Conservation (phyloP, 2,113 vertebrate species). For the Siniperca knerii region DNA sequence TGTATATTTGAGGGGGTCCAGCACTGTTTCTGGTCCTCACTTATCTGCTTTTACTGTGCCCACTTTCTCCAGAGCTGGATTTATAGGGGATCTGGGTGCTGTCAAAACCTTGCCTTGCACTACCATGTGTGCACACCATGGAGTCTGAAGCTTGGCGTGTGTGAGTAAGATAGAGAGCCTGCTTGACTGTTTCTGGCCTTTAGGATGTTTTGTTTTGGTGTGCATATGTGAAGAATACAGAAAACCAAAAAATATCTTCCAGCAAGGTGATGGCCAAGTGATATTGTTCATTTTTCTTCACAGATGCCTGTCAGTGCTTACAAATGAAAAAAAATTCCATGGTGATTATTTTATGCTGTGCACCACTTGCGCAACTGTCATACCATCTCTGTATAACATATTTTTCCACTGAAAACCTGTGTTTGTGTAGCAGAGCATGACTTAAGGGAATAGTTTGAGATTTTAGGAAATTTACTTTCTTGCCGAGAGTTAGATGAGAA, state of each 20-base stretch:
- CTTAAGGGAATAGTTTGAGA: neutral
- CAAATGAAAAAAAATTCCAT: neutral
- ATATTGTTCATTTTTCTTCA: conserved; percentile 6
- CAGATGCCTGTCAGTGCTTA: neutral
- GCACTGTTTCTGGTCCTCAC: conserved; percentile 61
- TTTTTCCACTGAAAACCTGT: neutral
- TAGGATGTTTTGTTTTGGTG: conserved; percentile 9
- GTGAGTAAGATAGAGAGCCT: neutral
- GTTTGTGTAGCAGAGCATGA: neutral
- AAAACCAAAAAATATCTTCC: neutral
- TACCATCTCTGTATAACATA: neutral
- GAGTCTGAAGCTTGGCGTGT: neutral
- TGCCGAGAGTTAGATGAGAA: neutral
- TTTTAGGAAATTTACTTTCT: neutral
- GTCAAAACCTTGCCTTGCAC: conserved; percentile 32
- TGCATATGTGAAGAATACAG: neutral
- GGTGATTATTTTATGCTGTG: neutral
- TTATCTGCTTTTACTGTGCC: conserved; percentile 61
- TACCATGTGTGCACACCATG: conserved; percentile 43
- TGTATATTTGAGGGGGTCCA: conserved; percentile 4
- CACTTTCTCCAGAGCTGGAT: conserved; percentile 64
- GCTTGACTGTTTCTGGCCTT: conserved; percentile 14
- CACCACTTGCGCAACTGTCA: neutral
- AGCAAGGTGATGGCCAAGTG: neutral
- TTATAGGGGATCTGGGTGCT: conserved; percentile 62